Evolutionary conservation across 1,140 invertebrate species (phyloP).

Genomic region (Drosophila nasuta): DNA sequence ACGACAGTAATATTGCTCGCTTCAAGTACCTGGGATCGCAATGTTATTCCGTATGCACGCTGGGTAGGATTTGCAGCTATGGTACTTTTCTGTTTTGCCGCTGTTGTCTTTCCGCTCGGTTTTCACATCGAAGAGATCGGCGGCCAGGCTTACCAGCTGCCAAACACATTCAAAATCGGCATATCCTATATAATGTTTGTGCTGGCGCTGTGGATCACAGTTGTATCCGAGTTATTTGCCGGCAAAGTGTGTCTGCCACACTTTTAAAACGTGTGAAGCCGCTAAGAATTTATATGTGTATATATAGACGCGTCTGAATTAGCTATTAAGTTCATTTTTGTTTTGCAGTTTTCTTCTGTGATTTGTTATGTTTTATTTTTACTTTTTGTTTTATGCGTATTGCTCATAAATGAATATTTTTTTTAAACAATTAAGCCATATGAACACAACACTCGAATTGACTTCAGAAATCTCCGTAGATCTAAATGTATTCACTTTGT

Average conservation of each 20-base stretch:
- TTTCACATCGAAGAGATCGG: slow-evolving; percentile 98
- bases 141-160: slow-evolving; percentile 97
- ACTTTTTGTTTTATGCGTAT: slow-evolving; percentile 10
- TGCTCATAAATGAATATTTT: slow-evolving; percentile 16
- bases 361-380: slow-evolving; percentile 63
- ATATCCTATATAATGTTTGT: slow-evolving; percentile 98
- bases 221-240: slow-evolving; percentile 97
- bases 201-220: slow-evolving; percentile 97
- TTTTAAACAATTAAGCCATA: slow-evolving; percentile 10
- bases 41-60: slow-evolving; percentile 95
- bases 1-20: slow-evolving; percentile 94
- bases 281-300: slow-evolving; percentile 14
- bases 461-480: slow-evolving; percentile 37
- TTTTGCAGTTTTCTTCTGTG: slow-evolving; percentile 41
- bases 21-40: slow-evolving; percentile 95
- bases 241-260: slow-evolving; percentile 99
- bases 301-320: slow-evolving; percentile 15
- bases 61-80: slow-evolving; percentile 98
- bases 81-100: slow-evolving; percentile 97
- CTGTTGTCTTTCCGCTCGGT: slow-evolving; percentile 98
- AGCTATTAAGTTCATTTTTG: slow-evolving; percentile 15
- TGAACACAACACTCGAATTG: slow-evolving; percentile 17
- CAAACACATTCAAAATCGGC: slow-evolving; percentile 97
- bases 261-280: slow-evolving; percentile 87
- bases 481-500: slow-evolving; percentile 23